Evolutionary conservation across 2,797 vertebrate genomes (phyloP), one percentile per base, ranked within the genome.

Genomic region (Sebastes glaucus): DNA sequence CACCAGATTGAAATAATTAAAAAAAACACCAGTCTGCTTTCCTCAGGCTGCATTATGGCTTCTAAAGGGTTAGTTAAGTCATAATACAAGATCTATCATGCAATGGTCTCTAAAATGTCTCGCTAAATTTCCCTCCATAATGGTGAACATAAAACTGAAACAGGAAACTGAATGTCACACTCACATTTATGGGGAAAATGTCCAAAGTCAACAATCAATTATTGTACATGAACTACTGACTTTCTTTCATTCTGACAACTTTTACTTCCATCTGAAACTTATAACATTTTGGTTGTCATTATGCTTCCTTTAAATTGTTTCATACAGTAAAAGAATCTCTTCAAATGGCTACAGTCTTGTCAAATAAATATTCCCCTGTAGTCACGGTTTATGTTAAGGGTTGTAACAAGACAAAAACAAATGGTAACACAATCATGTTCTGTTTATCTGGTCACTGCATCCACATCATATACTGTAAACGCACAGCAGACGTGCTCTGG

Each of bases 361-460:
- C 23, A 28, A n/a, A 52, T 52, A 32, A 22, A 28, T 32, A 53
- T 61, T 33, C 4, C n/a, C 2, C 13, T 14, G 32, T 23, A 14
- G 20, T 53, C 25, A 30, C 10, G 2, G 46, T 30, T 42, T 33
- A 69, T 32, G 38, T 77, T 38, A 27, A 9, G 20, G 4, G 30
- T 27, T 64, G 14, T 18, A 57, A 71, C 38, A 38, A 78, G 62
- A 67, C 53, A 30, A 38, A 61, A 80, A 61, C 69, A 73, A 75
- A 56, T 33, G 35, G 32, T 72, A 82, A 82, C 78, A 80, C 25
- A 49, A 57, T 7, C 7, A 16, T 49, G 56, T 25, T 53, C 6
- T 75, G 56, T 71, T 78, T 76, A 74, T 76, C 55, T 68, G 1
- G 20, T 16, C 64, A 25, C 4, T 53, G 16, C 30, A 27, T 62